Evolutionary conservation across 1,140 invertebrate genomes (phyloP).

Genomic region (Druon quercuslanigerum): DNA sequence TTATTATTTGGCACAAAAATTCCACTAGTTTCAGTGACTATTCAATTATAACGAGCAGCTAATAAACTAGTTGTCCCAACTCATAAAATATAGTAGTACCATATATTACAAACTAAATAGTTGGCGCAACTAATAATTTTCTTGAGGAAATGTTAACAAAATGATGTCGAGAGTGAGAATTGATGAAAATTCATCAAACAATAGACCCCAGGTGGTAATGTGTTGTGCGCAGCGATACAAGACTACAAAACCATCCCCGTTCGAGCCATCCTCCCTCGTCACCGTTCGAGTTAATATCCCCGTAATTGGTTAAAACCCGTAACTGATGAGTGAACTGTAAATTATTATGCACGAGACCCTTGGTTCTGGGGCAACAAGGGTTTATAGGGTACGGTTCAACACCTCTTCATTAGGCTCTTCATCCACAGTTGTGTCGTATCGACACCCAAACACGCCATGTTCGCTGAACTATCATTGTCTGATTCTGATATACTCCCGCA

Average conservation of each 20-base stretch:
- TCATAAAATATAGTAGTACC: too few species aligned
- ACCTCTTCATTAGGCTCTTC: constrained; percentile 75
- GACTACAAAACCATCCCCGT: constrained; percentile 18
- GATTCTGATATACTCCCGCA: constrained; percentile 24
- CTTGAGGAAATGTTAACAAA: too few species aligned
- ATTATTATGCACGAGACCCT: constrained; percentile 72
- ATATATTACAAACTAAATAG: too few species aligned
- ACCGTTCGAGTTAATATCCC: constrained; percentile 47
- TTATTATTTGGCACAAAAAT: too few species aligned
- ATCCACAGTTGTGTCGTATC: constrained; percentile 53
- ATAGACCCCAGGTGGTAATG: not conserved
- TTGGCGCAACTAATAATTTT: too few species aligned
- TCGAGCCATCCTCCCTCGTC: constrained; percentile 1
- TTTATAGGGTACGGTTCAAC: constrained; percentile 73
- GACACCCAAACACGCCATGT: constrained; percentile 39
- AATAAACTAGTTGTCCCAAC: too few species aligned
- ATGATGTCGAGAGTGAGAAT: too few species aligned
- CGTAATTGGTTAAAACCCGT: constrained; percentile 75
- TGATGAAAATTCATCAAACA: not conserved
- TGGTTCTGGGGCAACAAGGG: constrained; percentile 61
- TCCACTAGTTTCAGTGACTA: too few species aligned
- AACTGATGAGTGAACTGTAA: constrained; percentile 72
- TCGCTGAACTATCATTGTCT: constrained; percentile 30
- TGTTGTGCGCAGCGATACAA: not conserved
- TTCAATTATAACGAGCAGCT: too few species aligned